phyloP scores from a whole-genome alignment of 92 coral and sea anemone genomes.

The Parazoanthus swiftii region DNA sequence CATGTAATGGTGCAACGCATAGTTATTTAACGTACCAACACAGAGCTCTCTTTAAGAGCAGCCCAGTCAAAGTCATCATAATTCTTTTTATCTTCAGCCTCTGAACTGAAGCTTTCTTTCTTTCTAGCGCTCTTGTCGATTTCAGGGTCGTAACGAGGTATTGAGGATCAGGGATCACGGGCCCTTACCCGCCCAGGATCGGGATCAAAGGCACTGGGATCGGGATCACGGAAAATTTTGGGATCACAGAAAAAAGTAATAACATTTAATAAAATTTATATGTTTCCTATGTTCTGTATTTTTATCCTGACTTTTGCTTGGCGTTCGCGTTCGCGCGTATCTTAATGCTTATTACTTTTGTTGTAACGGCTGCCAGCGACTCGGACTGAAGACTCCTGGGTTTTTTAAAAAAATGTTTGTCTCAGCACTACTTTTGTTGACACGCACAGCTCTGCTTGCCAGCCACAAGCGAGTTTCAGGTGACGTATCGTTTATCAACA shows the following conservation, averaged over 20 bases:
- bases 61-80: no score
- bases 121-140: neutral
- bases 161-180: neutral
- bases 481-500: slow-evolving; percentile 17
- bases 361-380: neutral
- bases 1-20: no score
- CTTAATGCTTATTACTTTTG: no score
- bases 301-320: slow-evolving; percentile 7
- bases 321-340: neutral
- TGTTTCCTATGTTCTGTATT: slow-evolving; percentile 1
- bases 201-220: slow-evolving; percentile 3
- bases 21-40: no score
- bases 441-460: slow-evolving; percentile 18
- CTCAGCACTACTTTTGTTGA: slow-evolving; percentile 17
- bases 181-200: slow-evolving; percentile 17
- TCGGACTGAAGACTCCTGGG: neutral
- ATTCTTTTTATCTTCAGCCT: no score
- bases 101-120: no score
- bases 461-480: slow-evolving; percentile 26
- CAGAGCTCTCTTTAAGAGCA: no score
- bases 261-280: neutral
- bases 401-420: neutral
- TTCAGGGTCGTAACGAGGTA: no score
- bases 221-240: slow-evolving; percentile 14
- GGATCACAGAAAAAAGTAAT: neutral